These are phyloP conservation scores for Clarias fuscus DNA, from an alignment of 2,797 vertebrate genomes.

Conservation along the genomic window DNA sequence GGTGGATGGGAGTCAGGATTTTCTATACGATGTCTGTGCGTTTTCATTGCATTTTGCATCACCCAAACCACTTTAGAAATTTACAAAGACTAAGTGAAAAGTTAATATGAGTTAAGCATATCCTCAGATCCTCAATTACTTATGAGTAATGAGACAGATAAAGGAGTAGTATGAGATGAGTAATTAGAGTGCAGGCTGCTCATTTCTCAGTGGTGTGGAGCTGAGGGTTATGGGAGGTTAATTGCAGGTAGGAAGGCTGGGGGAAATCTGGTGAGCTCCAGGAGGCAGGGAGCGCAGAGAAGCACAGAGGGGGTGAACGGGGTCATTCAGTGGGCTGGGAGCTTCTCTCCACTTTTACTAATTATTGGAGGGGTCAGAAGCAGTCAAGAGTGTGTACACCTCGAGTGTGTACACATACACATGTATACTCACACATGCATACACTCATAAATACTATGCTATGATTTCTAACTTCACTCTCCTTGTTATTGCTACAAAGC, in stretches of 20 bases:
- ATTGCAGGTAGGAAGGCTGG: constrained; percentile 58
- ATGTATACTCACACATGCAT: constrained; percentile 4
- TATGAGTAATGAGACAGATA: constrained; percentile 48
- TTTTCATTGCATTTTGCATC: constrained; percentile 17
- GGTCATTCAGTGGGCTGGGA: constrained; percentile 57
- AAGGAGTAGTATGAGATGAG: constrained; percentile 43
- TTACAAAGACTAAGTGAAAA: constrained; percentile 5
- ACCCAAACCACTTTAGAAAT: constrained; percentile 12
- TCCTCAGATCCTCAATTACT: constrained; percentile 28
- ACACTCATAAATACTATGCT: constrained; percentile 18
- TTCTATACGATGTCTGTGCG: not conserved
- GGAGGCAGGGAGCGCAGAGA: constrained; percentile 43
- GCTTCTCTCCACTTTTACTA: constrained; percentile 53
- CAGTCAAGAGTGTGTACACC: constrained; percentile 24
- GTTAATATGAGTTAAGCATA: constrained; percentile 22
- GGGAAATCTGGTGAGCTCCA: constrained; percentile 42
- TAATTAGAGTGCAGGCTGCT: constrained; percentile 56
- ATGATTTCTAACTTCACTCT: not conserved
- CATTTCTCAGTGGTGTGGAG: constrained; percentile 51
- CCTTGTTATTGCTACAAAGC: not conserved
- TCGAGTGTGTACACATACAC: not conserved
- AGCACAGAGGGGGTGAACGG: constrained; percentile 51
- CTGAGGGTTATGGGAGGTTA: constrained; percentile 56
- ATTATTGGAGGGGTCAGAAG: constrained; percentile 56
- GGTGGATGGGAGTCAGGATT: not conserved